Percentiles rank a stretch among this genome's conserved stretches.
Conservation (phyloP, 2,888 invertebrate genomes). For the Agonum fuliginosum region DNA sequence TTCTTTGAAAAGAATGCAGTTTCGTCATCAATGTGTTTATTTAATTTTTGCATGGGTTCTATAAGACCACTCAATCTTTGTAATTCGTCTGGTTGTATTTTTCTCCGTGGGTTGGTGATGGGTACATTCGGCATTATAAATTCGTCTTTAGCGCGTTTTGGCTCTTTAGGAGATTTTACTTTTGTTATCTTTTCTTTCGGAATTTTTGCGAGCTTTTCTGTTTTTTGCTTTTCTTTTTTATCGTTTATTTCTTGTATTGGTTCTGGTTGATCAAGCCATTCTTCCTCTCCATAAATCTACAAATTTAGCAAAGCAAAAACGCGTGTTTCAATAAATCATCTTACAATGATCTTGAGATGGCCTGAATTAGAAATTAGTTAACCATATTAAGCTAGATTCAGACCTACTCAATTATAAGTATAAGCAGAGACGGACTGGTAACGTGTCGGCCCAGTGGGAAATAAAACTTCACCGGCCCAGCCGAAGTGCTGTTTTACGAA, state of each 20-base stretch:
- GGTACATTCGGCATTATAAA: slow-evolving; percentile 27
- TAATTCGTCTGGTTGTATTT: not conserved
- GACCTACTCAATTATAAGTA: too few relatives aligned
- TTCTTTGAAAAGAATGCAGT: not conserved
- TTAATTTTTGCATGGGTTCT: not conserved
- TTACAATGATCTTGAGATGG: too few relatives aligned
- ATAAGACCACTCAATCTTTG: not conserved
- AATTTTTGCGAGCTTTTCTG: not conserved
- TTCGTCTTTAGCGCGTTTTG: not conserved
- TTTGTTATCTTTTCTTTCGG: not conserved
- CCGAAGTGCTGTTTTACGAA: too few relatives aligned
- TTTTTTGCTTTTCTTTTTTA: slow-evolving; percentile 2
- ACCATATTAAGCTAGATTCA: too few relatives aligned
- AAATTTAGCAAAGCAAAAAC: too few relatives aligned
- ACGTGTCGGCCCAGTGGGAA: too few relatives aligned
- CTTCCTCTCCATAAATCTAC: too few relatives aligned
- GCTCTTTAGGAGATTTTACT: not conserved
- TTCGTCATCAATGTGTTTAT: slow-evolving; percentile 5
- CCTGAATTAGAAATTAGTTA: too few relatives aligned
- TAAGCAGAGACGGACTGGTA: too few relatives aligned
- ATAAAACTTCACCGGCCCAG: too few relatives aligned
- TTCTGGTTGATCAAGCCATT: too few relatives aligned
- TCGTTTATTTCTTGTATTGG: not conserved
- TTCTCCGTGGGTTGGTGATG: slow-evolving; percentile 10
- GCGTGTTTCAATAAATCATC: too few relatives aligned